A percentile compares a stretch with the other conserved stretches of the same genome.
phyloP scores from a whole-genome alignment of 2,888 invertebrate genomes.

The Philopedon plagiatum region DNA sequence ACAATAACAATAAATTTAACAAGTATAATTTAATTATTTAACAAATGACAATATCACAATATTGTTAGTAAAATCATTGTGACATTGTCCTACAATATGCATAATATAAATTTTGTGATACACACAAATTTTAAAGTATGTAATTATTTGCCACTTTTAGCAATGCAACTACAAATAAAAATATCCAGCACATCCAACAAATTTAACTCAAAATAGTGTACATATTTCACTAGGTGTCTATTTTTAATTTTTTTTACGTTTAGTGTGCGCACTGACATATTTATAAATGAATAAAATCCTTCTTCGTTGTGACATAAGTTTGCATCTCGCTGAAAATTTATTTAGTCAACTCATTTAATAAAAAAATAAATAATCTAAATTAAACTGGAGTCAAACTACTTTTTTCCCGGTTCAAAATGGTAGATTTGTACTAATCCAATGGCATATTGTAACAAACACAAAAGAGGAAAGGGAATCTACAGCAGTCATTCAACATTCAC shows the following conservation, averaged over 20 bases:
- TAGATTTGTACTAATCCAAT: not conserved
- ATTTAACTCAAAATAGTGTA: too few species aligned
- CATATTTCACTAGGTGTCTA: too few species aligned
- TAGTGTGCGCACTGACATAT: too few species aligned
- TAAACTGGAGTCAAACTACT: too few species aligned
- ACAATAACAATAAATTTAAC: slow-evolving; percentile 8
- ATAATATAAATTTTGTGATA: not conserved
- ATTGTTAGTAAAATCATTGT: not conserved
- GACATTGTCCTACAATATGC: not conserved
- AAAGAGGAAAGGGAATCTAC: slow-evolving; percentile 4
- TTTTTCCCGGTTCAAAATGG: too few species aligned
- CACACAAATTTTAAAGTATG: not conserved
- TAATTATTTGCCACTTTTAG: not conserved
- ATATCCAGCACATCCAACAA: too few species aligned
- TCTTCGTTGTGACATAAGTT: too few species aligned
- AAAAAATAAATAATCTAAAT: not conserved
- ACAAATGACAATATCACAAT: slow-evolving; percentile 15
- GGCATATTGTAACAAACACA: slow-evolving; percentile 1
- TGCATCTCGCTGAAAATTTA: too few species aligned
- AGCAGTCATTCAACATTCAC: slow-evolving; percentile 16
- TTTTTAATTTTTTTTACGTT: too few species aligned
- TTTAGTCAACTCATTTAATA: too few species aligned
- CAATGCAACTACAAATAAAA: too few species aligned
- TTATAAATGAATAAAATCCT: too few species aligned
- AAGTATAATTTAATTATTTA: slow-evolving; percentile 4